Conservation (phyloP, 2,888 invertebrate species). For the Heliothis peltigera region DNA sequence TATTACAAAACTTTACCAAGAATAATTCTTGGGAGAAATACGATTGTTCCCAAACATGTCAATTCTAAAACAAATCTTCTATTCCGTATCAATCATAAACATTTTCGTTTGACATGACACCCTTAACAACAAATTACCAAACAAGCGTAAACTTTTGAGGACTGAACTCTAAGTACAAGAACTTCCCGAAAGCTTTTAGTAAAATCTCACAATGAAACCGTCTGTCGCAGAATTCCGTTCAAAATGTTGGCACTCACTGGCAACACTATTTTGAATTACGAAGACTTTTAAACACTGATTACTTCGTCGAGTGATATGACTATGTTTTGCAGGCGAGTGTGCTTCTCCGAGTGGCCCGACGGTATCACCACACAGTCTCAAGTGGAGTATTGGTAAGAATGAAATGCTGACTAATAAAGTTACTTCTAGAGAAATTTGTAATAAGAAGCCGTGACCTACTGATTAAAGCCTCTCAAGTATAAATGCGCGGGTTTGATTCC, state of each 20-base stretch:
- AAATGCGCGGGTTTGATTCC: too few species aligned
- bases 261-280: constrained; percentile 45
- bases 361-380: constrained; percentile 92
- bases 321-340: constrained; percentile 91
- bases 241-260: constrained; percentile 39
- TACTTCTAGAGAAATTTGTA: too few species aligned
- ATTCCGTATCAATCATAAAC: constrained; percentile 34
- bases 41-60: constrained; percentile 15
- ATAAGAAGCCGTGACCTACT: too few species aligned
- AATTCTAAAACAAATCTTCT: constrained; percentile 29
- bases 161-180: constrained; percentile 13
- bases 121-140: constrained; percentile 32
- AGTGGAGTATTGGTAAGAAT: constrained; percentile 93
- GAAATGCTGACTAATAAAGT: not conserved
- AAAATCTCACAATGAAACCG: constrained; percentile 46
- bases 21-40: constrained; percentile 17
- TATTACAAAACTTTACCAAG: constrained; percentile 2
- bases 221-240: constrained; percentile 10
- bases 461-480: too few species aligned
- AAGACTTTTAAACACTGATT: constrained; percentile 32
- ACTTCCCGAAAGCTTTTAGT: constrained; percentile 41
- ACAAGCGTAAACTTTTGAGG: constrained; percentile 30
- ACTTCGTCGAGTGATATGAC: constrained; percentile 24
- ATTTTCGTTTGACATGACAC: constrained; percentile 16
- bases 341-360: constrained; percentile 96